These are phyloP conservation scores for Volucella zonaria DNA, from an alignment of 2,888 invertebrate genomes.

Conservation along the genomic window DNA sequence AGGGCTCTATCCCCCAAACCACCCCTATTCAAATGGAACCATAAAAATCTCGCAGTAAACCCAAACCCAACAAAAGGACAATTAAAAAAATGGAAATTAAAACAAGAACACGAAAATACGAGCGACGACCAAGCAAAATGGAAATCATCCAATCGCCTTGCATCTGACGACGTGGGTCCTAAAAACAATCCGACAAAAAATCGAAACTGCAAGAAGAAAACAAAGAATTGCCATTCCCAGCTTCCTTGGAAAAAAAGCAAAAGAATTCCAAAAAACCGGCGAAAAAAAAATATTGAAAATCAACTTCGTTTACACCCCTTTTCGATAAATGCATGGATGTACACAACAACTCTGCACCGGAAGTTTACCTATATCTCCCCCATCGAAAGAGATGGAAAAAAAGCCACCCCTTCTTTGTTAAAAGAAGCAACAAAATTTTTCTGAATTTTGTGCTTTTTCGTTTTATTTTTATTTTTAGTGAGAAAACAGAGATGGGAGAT, in stretches of 20 bases:
- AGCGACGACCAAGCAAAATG: slow-evolving; percentile 34
- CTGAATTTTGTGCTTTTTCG: no score
- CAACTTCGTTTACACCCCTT: slow-evolving; percentile 77
- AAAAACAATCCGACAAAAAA: slow-evolving; percentile 67
- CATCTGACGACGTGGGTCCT: slow-evolving; percentile 68
- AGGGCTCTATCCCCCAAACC: slow-evolving; percentile 6
- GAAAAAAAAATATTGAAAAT: slow-evolving; percentile 69
- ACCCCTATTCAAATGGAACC: neutral
- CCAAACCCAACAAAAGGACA: slow-evolving; percentile 4
- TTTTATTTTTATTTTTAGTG: slow-evolving; percentile 23
- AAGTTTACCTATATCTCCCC: slow-evolving; percentile 70
- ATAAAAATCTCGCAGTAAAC: neutral
- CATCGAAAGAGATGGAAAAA: slow-evolving; percentile 65
- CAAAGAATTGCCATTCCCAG: slow-evolving; percentile 68
- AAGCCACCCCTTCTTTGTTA: slow-evolving; percentile 73
- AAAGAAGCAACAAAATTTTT: slow-evolving; percentile 64
- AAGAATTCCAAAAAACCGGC: slow-evolving; percentile 34
- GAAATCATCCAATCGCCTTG: slow-evolving; percentile 68
- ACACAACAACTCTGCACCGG: slow-evolving; percentile 60
- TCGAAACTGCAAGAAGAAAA: slow-evolving; percentile 69
- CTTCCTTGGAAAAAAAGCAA: slow-evolving; percentile 47
- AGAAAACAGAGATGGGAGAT: slow-evolving; percentile 62
- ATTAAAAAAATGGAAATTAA: slow-evolving; percentile 34
- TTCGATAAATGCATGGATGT: slow-evolving; percentile 73
- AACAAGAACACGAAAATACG: slow-evolving; percentile 30